A percentile compares a stretch with the other conserved stretches of the same genome.
Conservation (phyloP, 2,888 invertebrate species). For the Aspidiotus destructor region DNA sequence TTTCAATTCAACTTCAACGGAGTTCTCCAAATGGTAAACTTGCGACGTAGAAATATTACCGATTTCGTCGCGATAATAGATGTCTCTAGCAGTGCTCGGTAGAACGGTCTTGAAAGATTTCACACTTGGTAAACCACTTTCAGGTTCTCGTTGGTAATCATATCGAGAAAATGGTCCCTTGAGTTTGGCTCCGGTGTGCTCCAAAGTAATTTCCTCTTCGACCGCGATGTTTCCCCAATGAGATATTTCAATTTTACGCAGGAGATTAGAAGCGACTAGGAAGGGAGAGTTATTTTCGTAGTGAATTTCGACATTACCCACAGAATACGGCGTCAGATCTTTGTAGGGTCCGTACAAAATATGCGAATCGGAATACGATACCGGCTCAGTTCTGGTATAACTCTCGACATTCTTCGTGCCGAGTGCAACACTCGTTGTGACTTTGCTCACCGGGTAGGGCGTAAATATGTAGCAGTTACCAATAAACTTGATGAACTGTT, state of each 20-base stretch:
- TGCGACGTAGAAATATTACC: slow-evolving; percentile 98
- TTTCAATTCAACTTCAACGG: slow-evolving; percentile 88
- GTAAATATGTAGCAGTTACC: slow-evolving; percentile 76
- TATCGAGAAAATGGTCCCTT: slow-evolving; percentile 94
- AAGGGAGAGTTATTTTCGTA: slow-evolving; percentile 96
- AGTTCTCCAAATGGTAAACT: slow-evolving; percentile 76
- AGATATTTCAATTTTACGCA: slow-evolving; percentile 85
- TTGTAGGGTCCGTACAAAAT: slow-evolving; percentile 84
- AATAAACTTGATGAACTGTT: slow-evolving; percentile 78
- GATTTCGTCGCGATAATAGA: slow-evolving; percentile 96
- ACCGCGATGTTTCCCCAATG: slow-evolving; percentile 99
- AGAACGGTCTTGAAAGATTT: slow-evolving; percentile 79
- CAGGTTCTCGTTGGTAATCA: slow-evolving; percentile 89
- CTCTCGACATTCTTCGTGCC: slow-evolving; percentile 71
- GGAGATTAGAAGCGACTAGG: slow-evolving; percentile 77
- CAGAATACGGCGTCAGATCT: slow-evolving; percentile 52
- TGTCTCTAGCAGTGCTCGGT: slow-evolving; percentile 71
- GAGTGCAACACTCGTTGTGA: slow-evolving; percentile 69
- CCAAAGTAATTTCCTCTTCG: slow-evolving; percentile 84
- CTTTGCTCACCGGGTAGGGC: slow-evolving; percentile 68
- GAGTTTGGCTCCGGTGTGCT: slow-evolving; percentile 84
- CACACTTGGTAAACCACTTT: slow-evolving; percentile 78
- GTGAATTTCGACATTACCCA: slow-evolving; percentile 66
- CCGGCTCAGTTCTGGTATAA: slow-evolving; percentile 72
- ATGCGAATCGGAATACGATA: slow-evolving; percentile 64